Conservation (phyloP, 2,888 invertebrate genomes). For the Cryptophagus acutangulus region DNA sequence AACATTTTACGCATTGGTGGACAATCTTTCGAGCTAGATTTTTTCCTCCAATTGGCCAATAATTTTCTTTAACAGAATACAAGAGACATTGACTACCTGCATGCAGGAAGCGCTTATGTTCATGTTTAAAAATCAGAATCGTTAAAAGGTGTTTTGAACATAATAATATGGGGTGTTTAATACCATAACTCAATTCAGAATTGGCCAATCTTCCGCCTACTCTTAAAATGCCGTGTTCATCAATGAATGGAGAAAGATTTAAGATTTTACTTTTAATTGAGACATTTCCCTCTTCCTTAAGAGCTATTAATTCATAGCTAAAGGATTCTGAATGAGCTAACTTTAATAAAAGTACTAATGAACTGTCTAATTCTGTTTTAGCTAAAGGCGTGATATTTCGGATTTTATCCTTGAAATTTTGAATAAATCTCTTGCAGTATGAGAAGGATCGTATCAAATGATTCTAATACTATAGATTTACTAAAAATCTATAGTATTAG, state of each 20-base stretch:
- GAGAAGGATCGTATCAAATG: slow-evolving; percentile 21
- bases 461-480: slow-evolving; percentile 20
- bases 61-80: slow-evolving; percentile 2
- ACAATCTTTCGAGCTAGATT: slow-evolving; percentile 7
- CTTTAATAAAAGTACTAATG: too few relatives aligned
- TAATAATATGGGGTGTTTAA: too few relatives aligned
- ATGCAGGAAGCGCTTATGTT: slow-evolving; percentile 6
- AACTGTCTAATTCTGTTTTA: not conserved
- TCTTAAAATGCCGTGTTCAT: too few relatives aligned
- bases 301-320: not conserved
- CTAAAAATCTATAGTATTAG: not conserved
- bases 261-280: too few relatives aligned
- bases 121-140: slow-evolving; percentile 1
- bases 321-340: too few relatives aligned
- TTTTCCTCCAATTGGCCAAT: slow-evolving; percentile 9
- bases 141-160: slow-evolving; percentile 1
- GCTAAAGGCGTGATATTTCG: slow-evolving; percentile 1
- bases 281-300: too few relatives aligned
- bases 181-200: too few relatives aligned
- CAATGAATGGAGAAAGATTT: too few relatives aligned
- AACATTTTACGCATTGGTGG: slow-evolving; percentile 11
- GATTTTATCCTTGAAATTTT: not conserved
- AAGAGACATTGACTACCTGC: slow-evolving; percentile 8
- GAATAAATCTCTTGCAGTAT: not conserved
- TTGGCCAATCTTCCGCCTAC: slow-evolving; percentile 1